phyloP scores from a whole-genome alignment of 2,888 invertebrate species.

The Phyllotreta striolata region DNA sequence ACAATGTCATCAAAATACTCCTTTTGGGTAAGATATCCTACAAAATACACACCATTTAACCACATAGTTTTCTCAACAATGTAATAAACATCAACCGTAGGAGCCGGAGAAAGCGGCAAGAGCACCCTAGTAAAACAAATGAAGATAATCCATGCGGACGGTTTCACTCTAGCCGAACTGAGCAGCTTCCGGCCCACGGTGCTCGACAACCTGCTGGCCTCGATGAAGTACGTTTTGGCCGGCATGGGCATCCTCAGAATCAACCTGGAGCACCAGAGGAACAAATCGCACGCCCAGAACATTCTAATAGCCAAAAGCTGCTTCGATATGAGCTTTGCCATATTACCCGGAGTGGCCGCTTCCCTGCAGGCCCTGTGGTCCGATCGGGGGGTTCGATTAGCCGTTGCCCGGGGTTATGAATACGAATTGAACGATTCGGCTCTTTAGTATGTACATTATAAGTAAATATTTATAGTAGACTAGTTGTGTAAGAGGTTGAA shows the following conservation, averaged over 20 bases:
- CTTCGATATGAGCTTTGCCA: slow-evolving; percentile 65
- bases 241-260: slow-evolving; percentile 72
- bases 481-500: too few species aligned
- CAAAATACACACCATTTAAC: neutral
- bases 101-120: slow-evolving; percentile 74
- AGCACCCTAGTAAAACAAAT: slow-evolving; percentile 74
- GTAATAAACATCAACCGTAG: slow-evolving; percentile 53
- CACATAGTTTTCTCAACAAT: neutral
- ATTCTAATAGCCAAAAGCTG: slow-evolving; percentile 64
- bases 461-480: neutral
- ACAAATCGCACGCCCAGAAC: slow-evolving; percentile 66
- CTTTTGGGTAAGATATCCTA: slow-evolving; percentile 63
- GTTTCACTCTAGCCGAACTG: slow-evolving; percentile 69
- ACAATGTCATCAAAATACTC: slow-evolving; percentile 70
- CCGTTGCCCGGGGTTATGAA: slow-evolving; percentile 72
- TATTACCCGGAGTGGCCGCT: slow-evolving; percentile 64
- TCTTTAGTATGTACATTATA: slow-evolving; percentile 64
- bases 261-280: slow-evolving; percentile 67
- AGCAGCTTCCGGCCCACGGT: slow-evolving; percentile 71
- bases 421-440: slow-evolving; percentile 74
- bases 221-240: slow-evolving; percentile 73
- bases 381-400: slow-evolving; percentile 69
- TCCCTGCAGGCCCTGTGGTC: slow-evolving; percentile 69
- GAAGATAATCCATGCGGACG: slow-evolving; percentile 75
- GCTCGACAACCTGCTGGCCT: slow-evolving; percentile 70